phyloP scores from a whole-genome alignment of 2,113 vertebrate species.

The Coptodon bakossiorum region DNA sequence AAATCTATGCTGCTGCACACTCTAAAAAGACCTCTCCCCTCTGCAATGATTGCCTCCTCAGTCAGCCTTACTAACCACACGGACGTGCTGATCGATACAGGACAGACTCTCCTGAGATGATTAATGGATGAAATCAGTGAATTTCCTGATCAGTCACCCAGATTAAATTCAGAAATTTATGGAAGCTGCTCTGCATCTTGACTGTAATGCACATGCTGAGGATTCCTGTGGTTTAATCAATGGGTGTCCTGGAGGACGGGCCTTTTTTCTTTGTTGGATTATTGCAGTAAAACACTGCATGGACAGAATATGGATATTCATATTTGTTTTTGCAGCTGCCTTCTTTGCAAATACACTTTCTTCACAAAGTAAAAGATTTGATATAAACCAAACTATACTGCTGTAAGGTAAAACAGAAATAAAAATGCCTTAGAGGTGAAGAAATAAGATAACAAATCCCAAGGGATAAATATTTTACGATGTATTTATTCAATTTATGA shows the following conservation, averaged over 20 bases:
- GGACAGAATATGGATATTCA: neutral
- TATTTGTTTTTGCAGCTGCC: neutral
- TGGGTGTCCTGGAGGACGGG: neutral
- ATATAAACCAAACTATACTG: neutral
- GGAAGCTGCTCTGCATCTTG: neutral
- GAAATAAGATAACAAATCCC: neutral
- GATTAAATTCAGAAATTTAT: slow-evolving; percentile 27
- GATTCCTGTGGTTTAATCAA: neutral
- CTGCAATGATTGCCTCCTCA: slow-evolving; percentile 20
- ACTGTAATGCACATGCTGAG: neutral
- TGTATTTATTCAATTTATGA: neutral
- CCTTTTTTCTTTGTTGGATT: neutral
- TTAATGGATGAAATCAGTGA: slow-evolving; percentile 30
- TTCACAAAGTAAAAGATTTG: neutral
- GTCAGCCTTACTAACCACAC: neutral
- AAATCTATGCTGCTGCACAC: slow-evolving; percentile 42
- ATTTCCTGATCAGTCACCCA: slow-evolving; percentile 30
- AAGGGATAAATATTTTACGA: neutral
- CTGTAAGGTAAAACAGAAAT: neutral
- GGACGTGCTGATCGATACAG: slow-evolving; percentile 4
- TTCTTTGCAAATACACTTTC: neutral
- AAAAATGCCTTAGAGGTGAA: neutral
- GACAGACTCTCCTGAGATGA: slow-evolving; percentile 39
- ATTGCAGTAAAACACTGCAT: neutral
- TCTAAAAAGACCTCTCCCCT: slow-evolving; percentile 2